These are phyloP conservation scores for Drymonia ruficornis DNA, from an alignment of 2,888 invertebrate species.

Conservation along the genomic window DNA sequence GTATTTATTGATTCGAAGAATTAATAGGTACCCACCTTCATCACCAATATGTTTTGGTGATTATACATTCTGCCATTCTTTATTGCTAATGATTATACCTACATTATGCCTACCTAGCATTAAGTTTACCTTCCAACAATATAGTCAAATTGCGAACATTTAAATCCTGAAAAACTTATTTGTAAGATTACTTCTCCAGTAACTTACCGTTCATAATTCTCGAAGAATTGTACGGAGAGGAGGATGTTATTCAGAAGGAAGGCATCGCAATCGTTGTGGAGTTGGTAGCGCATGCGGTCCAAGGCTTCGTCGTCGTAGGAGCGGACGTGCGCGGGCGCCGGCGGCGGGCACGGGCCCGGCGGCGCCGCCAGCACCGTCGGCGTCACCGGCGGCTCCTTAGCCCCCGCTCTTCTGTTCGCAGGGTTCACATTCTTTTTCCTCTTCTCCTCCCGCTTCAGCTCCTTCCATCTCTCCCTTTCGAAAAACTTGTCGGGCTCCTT, in stretches of 20 bases:
- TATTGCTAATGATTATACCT: too few relatives aligned
- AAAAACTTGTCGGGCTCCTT: slow-evolving; percentile 76
- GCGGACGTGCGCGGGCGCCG: slow-evolving; percentile 59
- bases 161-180: too few relatives aligned
- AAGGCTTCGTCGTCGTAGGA: slow-evolving; percentile 83
- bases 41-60: too few relatives aligned
- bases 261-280: slow-evolving; percentile 86
- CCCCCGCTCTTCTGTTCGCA: slow-evolving; percentile 52
- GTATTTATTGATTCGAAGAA: slow-evolving; percentile 5
- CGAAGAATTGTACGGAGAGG: slow-evolving; percentile 91
- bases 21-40: too few relatives aligned
- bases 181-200: neutral
- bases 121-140: too few relatives aligned
- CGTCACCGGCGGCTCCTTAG: slow-evolving; percentile 53
- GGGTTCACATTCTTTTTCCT: slow-evolving; percentile 58
- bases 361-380: slow-evolving; percentile 43
- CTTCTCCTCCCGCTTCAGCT: slow-evolving; percentile 62
- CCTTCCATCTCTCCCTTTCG: slow-evolving; percentile 68
- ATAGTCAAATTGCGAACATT: too few relatives aligned
- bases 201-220: slow-evolving; percentile 89
- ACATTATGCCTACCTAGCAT: too few relatives aligned
- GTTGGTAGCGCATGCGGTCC: slow-evolving; percentile 83
- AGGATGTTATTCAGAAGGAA: slow-evolving; percentile 92
- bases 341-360: slow-evolving; percentile 42
- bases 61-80: too few relatives aligned